A percentile compares a stretch with the other conserved stretches of the same genome.
These are phyloP conservation scores for Drosophila hydei DNA, from an alignment of 1,140 invertebrate genomes.

Conservation along the genomic window DNA sequence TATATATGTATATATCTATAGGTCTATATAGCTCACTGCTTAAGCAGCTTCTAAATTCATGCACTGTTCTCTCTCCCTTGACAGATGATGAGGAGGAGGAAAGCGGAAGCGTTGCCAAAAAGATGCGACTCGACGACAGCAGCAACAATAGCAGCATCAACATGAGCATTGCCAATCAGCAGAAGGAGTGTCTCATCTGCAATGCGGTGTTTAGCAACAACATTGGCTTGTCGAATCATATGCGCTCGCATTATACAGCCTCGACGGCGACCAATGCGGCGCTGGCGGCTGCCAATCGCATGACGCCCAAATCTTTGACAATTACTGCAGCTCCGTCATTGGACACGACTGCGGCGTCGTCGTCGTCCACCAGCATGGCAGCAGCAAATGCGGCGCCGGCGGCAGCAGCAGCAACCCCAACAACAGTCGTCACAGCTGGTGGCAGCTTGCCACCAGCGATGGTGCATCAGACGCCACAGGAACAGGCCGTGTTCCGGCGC, in stretches of 20 bases:
- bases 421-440: not conserved
- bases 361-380: not conserved
- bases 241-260: slow-evolving; percentile 78
- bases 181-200: slow-evolving; percentile 80
- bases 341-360: not conserved
- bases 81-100: slow-evolving; percentile 76
- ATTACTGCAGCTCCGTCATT: slow-evolving; percentile 65
- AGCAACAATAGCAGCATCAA: slow-evolving; percentile 65
- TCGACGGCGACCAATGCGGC: slow-evolving; percentile 63
- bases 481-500: slow-evolving; percentile 70
- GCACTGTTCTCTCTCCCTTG: not conserved
- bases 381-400: not conserved
- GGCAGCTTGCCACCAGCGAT: slow-evolving; percentile 53
- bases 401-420: not conserved
- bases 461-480: slow-evolving; percentile 60
- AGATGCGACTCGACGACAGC: slow-evolving; percentile 73
- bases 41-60: not conserved
- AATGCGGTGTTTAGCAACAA: slow-evolving; percentile 80
- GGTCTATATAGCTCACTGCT: not conserved
- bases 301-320: slow-evolving; percentile 74
- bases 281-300: slow-evolving; percentile 63
- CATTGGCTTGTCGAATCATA: slow-evolving; percentile 82
- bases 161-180: slow-evolving; percentile 53
- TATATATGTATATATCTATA: not conserved
- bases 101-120: slow-evolving; percentile 62